These are phyloP conservation scores for Andrena minutula DNA, from an alignment of 2,888 invertebrate species.

Conservation along the genomic window DNA sequence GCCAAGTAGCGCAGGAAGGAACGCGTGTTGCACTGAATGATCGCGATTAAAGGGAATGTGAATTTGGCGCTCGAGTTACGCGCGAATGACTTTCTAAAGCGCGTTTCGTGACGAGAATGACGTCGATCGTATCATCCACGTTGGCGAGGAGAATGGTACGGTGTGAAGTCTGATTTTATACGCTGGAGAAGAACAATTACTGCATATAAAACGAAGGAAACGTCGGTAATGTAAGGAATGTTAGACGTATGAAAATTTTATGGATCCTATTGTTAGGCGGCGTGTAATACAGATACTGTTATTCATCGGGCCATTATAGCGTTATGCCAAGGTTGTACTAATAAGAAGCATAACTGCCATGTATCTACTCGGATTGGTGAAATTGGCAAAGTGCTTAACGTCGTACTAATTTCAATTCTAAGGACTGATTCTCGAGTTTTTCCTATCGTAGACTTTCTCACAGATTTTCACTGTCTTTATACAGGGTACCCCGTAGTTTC, in stretches of 20 bases:
- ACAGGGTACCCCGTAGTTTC: neutral
- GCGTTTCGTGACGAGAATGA: slow-evolving; percentile 25
- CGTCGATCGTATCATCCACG: slow-evolving; percentile 16
- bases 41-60: neutral
- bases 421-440: slow-evolving; percentile 24
- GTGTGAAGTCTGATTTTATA: slow-evolving; percentile 77
- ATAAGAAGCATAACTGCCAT: slow-evolving; percentile 69
- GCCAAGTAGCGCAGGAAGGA: neutral
- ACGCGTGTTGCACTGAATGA: slow-evolving; percentile 2
- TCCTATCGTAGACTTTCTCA: neutral
- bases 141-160: slow-evolving; percentile 33
- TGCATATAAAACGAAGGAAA: slow-evolving; percentile 26
- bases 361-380: slow-evolving; percentile 41
- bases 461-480: slow-evolving; percentile 5
- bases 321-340: slow-evolving; percentile 56
- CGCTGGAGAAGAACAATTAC: slow-evolving; percentile 30
- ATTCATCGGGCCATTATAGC: slow-evolving; percentile 56
- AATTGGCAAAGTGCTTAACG: slow-evolving; percentile 34
- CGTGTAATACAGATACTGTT: slow-evolving; percentile 56
- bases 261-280: slow-evolving; percentile 51
- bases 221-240: slow-evolving; percentile 51
- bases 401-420: slow-evolving; percentile 30
- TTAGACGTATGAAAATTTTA: slow-evolving; percentile 68
- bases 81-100: neutral
- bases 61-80: slow-evolving; percentile 16